Evolutionary conservation across 2,888 invertebrate species (phyloP), one percentile per base, ranked within the genome.

Genomic region (Nemapogon koenigi): DNA sequence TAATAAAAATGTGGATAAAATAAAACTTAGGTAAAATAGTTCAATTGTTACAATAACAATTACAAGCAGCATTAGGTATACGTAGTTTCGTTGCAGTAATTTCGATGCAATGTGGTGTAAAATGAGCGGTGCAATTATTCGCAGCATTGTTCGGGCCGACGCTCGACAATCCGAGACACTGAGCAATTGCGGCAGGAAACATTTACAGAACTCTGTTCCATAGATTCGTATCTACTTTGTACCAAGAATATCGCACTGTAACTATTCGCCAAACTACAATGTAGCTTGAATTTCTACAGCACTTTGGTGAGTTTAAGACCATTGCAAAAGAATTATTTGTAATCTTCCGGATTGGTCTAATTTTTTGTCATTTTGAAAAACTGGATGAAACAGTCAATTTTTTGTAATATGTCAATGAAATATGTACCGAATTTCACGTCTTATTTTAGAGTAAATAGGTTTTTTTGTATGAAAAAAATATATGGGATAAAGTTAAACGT

Each of bases 51-150:
- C n/a, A n/a, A n/a, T n/a, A n/a, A n/a, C n/a, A n/a, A n/a, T n/a
- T n/a, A n/a, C n/a, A n/a, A n/a, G n/a, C n/a, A n/a, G n/a, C n/a
- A n/a, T n/a, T n/a, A n/a, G n/a, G n/a, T n/a, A n/a, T n/a, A n/a
- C n/a, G n/a, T n/a, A n/a, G n/a, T n/a, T n/a, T n/a, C n/a, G n/a
- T n/a, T n/a, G 26, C 13, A 13, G 57, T 58, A 57, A 59, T 62
- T 64, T 56, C 48, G 48, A 49, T 40, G 52, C 58, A 53, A 48
- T 49, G 58, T 55, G 52, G 53, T 53, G 59, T 59, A 63, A 67
- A 64, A 66, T 61, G 56, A 58, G 55, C 52, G 49, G 51, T 51
- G 60, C 59, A 60, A 64, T 68, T 58, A 65, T 61, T 55, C 46
- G 50, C 48, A 47, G 58, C 48, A 65, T 65, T 67, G 65, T 66